Conservation (phyloP, 2,888 invertebrate genomes). For the Alviniconcha strummeri region DNA sequence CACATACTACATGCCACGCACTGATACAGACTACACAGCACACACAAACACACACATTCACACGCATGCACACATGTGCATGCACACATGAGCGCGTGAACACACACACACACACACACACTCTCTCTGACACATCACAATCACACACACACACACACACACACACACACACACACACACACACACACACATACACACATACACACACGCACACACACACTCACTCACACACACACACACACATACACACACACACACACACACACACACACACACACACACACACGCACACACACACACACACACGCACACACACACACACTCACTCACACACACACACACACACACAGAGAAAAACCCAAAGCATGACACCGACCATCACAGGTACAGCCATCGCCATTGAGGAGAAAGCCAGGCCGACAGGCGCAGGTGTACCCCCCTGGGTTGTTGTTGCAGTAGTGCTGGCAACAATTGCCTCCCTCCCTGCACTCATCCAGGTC, state of each 20-base stretch:
- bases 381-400: slow-evolving; percentile 63
- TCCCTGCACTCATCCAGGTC: slow-evolving; percentile 76
- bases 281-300: neutral
- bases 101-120: no score
- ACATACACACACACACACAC: neutral
- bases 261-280: neutral
- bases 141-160: no score
- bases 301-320: neutral
- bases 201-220: no score
- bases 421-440: slow-evolving; percentile 71
- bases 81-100: no score
- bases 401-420: slow-evolving; percentile 63
- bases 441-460: slow-evolving; percentile 78
- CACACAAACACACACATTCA: no score
- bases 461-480: slow-evolving; percentile 80
- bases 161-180: neutral
- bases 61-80: no score
- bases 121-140: no score
- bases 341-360: neutral
- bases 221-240: neutral
- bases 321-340: neutral
- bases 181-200: neutral
- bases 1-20: no score
- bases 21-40: no score
- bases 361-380: slow-evolving; percentile 50